Evolutionary conservation across 1,140 invertebrate species (phyloP).

Genomic region (Anoplophora glabripennis): DNA sequence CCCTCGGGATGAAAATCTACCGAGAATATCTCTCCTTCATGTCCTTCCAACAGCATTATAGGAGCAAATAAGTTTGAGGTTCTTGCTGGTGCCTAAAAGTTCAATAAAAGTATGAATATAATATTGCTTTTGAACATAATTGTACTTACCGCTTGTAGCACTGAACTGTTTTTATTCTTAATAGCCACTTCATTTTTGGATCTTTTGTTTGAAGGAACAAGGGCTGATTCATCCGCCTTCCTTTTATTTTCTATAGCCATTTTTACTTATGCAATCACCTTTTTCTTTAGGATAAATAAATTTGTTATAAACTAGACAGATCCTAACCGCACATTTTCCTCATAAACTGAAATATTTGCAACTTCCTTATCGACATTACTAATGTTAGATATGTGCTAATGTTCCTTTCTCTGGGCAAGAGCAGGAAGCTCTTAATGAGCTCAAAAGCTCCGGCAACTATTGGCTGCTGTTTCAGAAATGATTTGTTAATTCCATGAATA

Average conservation of each 20-base stretch:
- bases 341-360: too few relatives aligned
- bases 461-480: too few relatives aligned
- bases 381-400: too few relatives aligned
- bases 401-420: too few relatives aligned
- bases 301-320: too few relatives aligned
- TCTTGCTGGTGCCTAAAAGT: slow-evolving; percentile 59
- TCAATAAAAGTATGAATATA: slow-evolving; percentile 14
- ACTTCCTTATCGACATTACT: too few relatives aligned
- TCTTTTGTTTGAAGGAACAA: slow-evolving; percentile 68
- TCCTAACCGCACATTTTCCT: too few relatives aligned
- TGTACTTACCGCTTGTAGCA: slow-evolving; percentile 58
- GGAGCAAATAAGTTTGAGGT: slow-evolving; percentile 89
- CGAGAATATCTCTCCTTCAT: slow-evolving; percentile 94
- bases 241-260: slow-evolving; percentile 60
- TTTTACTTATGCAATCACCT: neutral
- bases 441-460: too few relatives aligned
- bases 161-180: slow-evolving; percentile 64
- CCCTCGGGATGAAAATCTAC: slow-evolving; percentile 96
- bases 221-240: slow-evolving; percentile 66
- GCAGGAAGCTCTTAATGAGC: too few relatives aligned
- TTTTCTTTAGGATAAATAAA: too few relatives aligned
- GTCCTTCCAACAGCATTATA: slow-evolving; percentile 96
- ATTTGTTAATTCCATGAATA: too few relatives aligned
- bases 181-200: slow-evolving; percentile 68
- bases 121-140: slow-evolving; percentile 1